Evolutionary conservation across 2,888 invertebrate genomes (phyloP), one percentile per base, ranked within the genome.

Genomic region (Philopedon plagiatum): DNA sequence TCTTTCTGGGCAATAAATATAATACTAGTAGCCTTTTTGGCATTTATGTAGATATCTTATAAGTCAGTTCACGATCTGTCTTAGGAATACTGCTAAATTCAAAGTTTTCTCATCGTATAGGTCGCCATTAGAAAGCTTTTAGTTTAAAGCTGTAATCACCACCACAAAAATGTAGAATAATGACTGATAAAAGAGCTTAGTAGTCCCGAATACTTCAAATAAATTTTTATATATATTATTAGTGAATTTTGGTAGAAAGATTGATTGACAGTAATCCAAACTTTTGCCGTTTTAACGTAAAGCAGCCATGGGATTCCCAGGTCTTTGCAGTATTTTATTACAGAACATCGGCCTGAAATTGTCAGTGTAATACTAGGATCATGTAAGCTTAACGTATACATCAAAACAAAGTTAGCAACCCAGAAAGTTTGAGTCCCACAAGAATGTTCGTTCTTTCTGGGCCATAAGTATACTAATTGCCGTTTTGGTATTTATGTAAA

Each of bases 371-470:
- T 68, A 54, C 51, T 61, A 60, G 56, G 19, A 34, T 68, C 41
- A 32, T 51, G 58, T 60, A 37, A 60, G 49, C n/a, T 67, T 67
- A 67, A 67, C 60, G 57, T 67, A 68, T 68, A 68, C 37, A 61
- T 62, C 61, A 49, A 62, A 68, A 68, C 61, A 49, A 68, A 51
- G 49, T 68, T 68, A 62, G 56, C 62, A 68, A 54, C 54, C 26
- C 49, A 37, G 62, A 62, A 26, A 61, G 37, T 60, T 58, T 39
- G 32, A 29, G 18, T 34, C 70, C 46, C 70, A 26, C 9, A 29
- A 64, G 70, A 64, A 64, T 63, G n/a, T 60, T 60, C 39, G 49
- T 46, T 60, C 18, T 69, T 62, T 51, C 26, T 11, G 26, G 58
- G 26, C 13, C 54, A 44, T 69, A 62, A 69, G 62, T 69, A 62